Percentiles rank a stretch among this genome's conserved stretches.
phyloP scores from a whole-genome alignment of 2,113 vertebrate species.

The Verasper variegatus region DNA sequence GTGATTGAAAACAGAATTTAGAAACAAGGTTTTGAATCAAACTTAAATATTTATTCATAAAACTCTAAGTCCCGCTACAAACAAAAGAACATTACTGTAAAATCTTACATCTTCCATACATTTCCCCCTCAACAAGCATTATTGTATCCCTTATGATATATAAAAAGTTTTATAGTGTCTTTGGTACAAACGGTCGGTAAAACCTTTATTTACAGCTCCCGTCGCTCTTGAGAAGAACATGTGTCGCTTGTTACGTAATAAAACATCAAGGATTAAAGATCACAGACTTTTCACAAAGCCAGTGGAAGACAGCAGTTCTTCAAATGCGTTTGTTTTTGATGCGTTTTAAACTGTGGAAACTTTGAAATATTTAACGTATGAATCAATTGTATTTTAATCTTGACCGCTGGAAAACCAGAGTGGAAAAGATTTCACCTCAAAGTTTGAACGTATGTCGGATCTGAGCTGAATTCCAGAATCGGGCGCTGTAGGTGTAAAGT shows the following conservation, averaged over 20 bases:
- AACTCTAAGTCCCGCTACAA: constrained; percentile 75
- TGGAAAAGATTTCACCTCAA: too few species aligned
- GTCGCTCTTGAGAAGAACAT: background rate
- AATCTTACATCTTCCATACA: constrained; percentile 66
- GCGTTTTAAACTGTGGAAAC: too few species aligned
- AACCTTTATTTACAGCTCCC: constrained; percentile 54
- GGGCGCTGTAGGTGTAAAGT: constrained; percentile 28
- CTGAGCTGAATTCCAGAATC: too few species aligned
- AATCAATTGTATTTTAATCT: too few species aligned
- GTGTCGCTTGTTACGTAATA: background rate
- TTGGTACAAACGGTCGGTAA: constrained; percentile 72
- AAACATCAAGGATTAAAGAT: too few species aligned
- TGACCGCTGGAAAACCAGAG: too few species aligned
- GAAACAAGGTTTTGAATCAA: constrained; percentile 55
- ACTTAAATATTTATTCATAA: constrained; percentile 82
- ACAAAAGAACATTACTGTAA: constrained; percentile 57
- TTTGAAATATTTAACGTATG: too few species aligned
- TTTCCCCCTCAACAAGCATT: constrained; percentile 48
- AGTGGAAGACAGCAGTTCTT: too few species aligned
- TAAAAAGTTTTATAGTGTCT: constrained; percentile 75
- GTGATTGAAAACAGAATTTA: too few species aligned
- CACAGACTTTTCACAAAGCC: too few species aligned
- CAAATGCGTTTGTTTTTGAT: too few species aligned
- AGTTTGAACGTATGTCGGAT: too few species aligned
- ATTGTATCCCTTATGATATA: constrained; percentile 70